Evolutionary conservation across 2,113 vertebrate species (phyloP), one percentile per base, ranked within the genome.

Genomic region (Neofelis nebulosa): DNA sequence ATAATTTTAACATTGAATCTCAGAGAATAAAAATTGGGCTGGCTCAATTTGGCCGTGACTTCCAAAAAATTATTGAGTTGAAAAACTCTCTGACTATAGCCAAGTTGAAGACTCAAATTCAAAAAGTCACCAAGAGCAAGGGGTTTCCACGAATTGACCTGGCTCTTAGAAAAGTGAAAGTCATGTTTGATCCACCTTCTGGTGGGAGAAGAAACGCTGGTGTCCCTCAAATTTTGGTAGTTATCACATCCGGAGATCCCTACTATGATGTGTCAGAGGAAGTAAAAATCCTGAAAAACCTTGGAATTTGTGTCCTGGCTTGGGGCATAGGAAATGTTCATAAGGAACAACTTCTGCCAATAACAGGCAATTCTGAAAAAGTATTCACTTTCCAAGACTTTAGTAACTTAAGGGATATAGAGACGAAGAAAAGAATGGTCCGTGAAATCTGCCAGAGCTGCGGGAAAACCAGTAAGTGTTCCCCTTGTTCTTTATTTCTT

Each of bases 351-450:
- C 97, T 99, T 80, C 65, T 98, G 78, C 97, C 98, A 1, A 97
- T 98, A 78, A 97, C 98, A 36, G 98, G 98, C 50, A 95, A 92
- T 38, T 38, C 97, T 38, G 96, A 97, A n/a, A 98, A 94, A 69
- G 97, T 97, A 48, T 96, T 98, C 36, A 94, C 69, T 15, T 84
- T 98, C 76, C 13, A 89, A 78, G 89, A 98, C 79, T 98, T 97
- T 68, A 55, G 71, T 76, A 88, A 86, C 14, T 89, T 98, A 29
- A 97, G 93, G 63, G 38, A 79, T 13, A 81, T 92, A 79, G 63
- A 93, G 3, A 93, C 97, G 81, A 98, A 98, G 55, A 98, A 98
- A 85, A 98, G 98, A 83, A 82, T 98, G 84, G 78, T 96, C 25
- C 98, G 97, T 81, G 95, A 98, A 63, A 93, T 98, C 85, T 99